Evolutionary conservation across 2,797 vertebrate genomes (phyloP).

Genomic region (Acomys russatus): DNA sequence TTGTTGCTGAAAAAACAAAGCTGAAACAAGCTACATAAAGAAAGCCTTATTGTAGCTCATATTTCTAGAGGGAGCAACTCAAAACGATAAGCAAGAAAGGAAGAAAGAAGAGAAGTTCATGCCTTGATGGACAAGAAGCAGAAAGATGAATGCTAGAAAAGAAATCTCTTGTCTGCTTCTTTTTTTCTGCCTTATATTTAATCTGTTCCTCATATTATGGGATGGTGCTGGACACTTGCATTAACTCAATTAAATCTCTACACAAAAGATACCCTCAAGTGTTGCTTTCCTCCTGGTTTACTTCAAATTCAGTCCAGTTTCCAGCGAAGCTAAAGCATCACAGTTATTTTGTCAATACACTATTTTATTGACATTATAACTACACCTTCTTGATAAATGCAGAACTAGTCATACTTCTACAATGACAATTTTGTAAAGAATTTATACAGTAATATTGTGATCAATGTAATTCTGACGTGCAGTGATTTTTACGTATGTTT

Average conservation of each 20-base stretch:
- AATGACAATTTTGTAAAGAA: not conserved
- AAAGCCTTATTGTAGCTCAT: not conserved
- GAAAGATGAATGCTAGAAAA: not conserved
- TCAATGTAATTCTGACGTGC: not conserved
- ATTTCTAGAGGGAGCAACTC: not conserved
- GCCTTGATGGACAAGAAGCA: not conserved
- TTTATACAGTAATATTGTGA: slow-evolving; percentile 42
- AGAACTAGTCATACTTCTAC: not conserved
- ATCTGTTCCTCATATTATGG: no score
- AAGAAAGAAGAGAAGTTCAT: not conserved
- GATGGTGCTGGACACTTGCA: not conserved
- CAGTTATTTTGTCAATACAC: not conserved
- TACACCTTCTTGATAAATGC: not conserved
- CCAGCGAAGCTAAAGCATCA: not conserved
- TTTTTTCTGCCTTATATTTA: not conserved
- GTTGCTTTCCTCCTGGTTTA: not conserved
- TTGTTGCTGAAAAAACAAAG: not conserved
- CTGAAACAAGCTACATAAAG: not conserved
- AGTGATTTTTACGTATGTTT: slow-evolving; percentile 25
- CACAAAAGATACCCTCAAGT: no score
- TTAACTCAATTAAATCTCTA: not conserved
- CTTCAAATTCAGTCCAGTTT: not conserved
- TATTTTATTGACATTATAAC: not conserved
- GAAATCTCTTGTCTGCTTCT: no score
- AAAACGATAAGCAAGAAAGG: not conserved